phyloP scores from a whole-genome alignment of 2,888 invertebrate genomes.

The Ormyrus labotus region DNA sequence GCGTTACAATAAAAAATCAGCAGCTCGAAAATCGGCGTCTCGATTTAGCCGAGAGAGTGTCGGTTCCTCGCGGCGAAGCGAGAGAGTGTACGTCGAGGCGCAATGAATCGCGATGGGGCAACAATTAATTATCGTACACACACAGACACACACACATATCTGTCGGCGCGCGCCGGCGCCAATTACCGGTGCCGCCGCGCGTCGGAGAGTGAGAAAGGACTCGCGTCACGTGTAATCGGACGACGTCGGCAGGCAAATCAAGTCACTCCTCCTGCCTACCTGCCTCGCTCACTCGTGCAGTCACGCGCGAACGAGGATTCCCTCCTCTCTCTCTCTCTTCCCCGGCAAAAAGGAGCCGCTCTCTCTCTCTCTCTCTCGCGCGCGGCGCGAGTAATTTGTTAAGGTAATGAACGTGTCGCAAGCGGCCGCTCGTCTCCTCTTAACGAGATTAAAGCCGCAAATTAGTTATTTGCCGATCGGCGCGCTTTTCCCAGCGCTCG shows the following conservation, averaged over 20 bases:
- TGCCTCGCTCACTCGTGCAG: neutral
- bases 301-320: too few species aligned
- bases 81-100: neutral
- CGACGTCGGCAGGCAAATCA: constrained; percentile 17
- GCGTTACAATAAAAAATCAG: too few species aligned
- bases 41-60: neutral
- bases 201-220: too few species aligned
- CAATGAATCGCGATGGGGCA: neutral
- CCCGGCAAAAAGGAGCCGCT: neutral
- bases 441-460: too few species aligned
- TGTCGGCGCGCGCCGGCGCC: neutral
- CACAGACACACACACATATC: neutral
- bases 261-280: neutral
- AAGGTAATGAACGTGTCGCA: constrained; percentile 34
- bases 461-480: too few species aligned
- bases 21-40: neutral
- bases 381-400: constrained; percentile 25
- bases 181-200: constrained; percentile 3
- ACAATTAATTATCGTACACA: constrained; percentile 15
- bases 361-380: neutral
- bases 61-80: neutral
- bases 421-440: too few species aligned
- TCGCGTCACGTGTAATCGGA: neutral
- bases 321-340: neutral
- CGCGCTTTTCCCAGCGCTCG: too few species aligned